Base-by-base conservation (phyloP, 2,888 invertebrate genomes). In the Calliscelio sp. region DNA sequence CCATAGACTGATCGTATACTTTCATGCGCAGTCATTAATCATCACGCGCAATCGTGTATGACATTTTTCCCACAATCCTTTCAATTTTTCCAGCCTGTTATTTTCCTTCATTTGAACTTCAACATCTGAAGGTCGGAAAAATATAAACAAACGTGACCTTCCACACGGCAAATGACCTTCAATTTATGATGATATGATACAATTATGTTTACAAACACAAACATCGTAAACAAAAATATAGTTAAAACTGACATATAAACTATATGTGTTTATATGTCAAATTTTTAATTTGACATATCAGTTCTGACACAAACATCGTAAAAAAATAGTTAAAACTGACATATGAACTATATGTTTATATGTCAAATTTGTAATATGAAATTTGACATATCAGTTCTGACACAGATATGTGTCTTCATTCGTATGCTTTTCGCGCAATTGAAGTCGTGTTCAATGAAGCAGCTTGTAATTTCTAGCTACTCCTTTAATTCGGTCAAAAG, bases 11-110 rank as follows among this genome's bases (percentile, higher is more conserved):
- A 71, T 77, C 81, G 65, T 65, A 51, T 38, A 75, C 81, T 81
- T 81, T 81, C 75, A 65, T 81, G 75, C 49, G 18, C 11, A 41
- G n/a, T 65, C 81, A 61, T 81, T 57, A 75, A 71, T 77, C 73
- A 81, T 74, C 22, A n/a, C 16, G 35, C 20, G 74, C 75, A 44
- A 75, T 59, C 61, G 38, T 18, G 41, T 68, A 61, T 68, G 74
- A 74, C 74, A 66, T 68, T 81, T 81, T 81, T 81, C 81, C 68
- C 81, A 81, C 68, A 59, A 49, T 57, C 24, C 49, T 32, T 71
- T 71, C 57, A 20, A 71, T 70, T 79, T 44, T 71, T 66, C 20
- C 20, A 49, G 22, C 6, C 24, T 44, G 41, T 49, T 49, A 55
- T 65, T 80, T 71, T 32, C 53, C 22, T 28, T 22, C 28, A 14